phyloP scores from a whole-genome alignment of 2,797 vertebrate species.

The Pelobates cultripes region DNA sequence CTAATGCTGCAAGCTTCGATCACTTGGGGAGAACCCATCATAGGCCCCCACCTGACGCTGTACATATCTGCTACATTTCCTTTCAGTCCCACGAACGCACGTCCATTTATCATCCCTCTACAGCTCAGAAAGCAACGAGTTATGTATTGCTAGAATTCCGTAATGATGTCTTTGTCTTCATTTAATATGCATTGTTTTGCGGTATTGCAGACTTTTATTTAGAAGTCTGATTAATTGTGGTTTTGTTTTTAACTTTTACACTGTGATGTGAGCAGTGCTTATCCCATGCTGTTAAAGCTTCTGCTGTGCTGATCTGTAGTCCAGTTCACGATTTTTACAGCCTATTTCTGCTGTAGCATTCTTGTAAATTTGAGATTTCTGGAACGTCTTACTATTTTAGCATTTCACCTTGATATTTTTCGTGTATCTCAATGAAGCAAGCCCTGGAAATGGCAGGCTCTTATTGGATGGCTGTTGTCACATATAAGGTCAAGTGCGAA shows the following conservation, averaged over 20 bases:
- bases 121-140: neutral
- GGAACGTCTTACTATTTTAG: neutral
- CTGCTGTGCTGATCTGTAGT: neutral
- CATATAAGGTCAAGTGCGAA: conserved; percentile 61
- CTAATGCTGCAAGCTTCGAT: neutral
- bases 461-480: conserved; percentile 58
- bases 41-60: neutral
- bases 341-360: neutral
- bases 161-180: neutral
- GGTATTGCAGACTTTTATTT: conserved; percentile 6
- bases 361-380: neutral
- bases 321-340: neutral
- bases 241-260: neutral
- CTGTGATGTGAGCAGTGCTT: neutral
- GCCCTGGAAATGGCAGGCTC: conserved; percentile 36
- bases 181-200: neutral
- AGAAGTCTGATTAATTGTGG: conserved; percentile 12
- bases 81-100: neutral
- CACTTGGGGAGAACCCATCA: neutral
- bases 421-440: neutral
- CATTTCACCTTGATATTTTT: conserved; percentile 22
- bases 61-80: neutral
- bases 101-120: neutral
- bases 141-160: conserved; percentile 5
- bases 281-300: neutral